phyloP scores from a whole-genome alignment of 2,888 invertebrate species.

The Ypsolopha scabrella region DNA sequence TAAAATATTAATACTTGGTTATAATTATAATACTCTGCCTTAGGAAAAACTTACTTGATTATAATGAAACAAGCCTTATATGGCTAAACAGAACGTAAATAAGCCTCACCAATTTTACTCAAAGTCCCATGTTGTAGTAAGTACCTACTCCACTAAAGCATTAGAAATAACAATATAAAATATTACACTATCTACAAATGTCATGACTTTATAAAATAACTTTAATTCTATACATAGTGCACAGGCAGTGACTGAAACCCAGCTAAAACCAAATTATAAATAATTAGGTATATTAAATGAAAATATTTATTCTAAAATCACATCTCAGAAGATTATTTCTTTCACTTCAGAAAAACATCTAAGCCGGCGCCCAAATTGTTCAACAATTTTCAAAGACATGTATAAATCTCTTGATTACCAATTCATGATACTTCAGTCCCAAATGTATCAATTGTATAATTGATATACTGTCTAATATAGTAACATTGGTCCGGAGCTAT shows the following conservation, averaged over 20 bases:
- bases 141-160: conserved; percentile 7
- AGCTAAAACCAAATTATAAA: conserved; percentile 2
- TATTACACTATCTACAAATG: conserved; percentile 4
- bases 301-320: neutral
- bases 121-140: neutral
- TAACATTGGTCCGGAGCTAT: too few relatives aligned
- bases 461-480: too few relatives aligned
- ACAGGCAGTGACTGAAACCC: conserved; percentile 13
- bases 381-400: neutral
- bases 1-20: conserved; percentile 3
- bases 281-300: conserved; percentile 3
- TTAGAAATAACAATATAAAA: neutral
- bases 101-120: conserved; percentile 1
- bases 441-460: too few relatives aligned
- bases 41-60: conserved; percentile 14
- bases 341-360: neutral
- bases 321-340: neutral
- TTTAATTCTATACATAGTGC: conserved; percentile 7
- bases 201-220: conserved; percentile 8
- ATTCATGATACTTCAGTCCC: too few relatives aligned
- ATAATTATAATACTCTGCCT: conserved; percentile 40
- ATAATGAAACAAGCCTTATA: neutral
- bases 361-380: neutral
- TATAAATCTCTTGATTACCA: too few relatives aligned
- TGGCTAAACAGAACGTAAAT: neutral